Evolutionary conservation across 2,888 invertebrate genomes (phyloP), one percentile per base, ranked within the genome.

Genomic region (Andrena chrysosceles): DNA sequence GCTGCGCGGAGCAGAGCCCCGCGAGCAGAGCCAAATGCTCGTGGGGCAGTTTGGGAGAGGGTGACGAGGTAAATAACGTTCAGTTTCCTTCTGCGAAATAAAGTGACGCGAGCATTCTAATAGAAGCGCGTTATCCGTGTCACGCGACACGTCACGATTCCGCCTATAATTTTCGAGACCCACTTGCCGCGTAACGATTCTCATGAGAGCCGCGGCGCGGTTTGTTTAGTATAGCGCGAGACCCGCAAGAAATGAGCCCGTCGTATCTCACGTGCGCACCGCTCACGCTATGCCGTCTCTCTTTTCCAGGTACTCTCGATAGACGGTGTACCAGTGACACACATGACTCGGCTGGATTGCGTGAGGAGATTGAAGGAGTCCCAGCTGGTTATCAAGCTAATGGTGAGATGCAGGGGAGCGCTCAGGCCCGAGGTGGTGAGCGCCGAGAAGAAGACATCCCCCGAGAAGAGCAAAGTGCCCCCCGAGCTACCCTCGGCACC

Each of bases 1-100:
- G 98, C 87, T 98, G 98, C 93, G 98, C 98, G 42, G 96, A 96
- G 80, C 97, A 97, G 89, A 98, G 98, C 94, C 98, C 98, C 0
- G 98, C 98, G 8, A 97, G 97, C n/a, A 95, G 97, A 69, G 97
- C 97, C 26, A 94, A 95, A 78, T 96, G 97, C 85, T 97, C 97
- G 33, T 98, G 98, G 98, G 98, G 98, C 16, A 95, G 96, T 89
- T 95, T 99, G 54, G 96, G 96, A 71, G 97, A 98, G 88, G 98
- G 98, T 10, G 99, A 99, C 94, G 98, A 98, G 95, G 93, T 93
- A 79, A 42, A 16, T 42, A 42, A 16, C 42, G 16, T 16, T 20
- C 52, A 0, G 20, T 52, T 52, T 52, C 52, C 20, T 8, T 20
- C n/a, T 5, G 42, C 13, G 42, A 16, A 42, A 42, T 42, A 4